Evolutionary conservation across 2,113 vertebrate species (phyloP), one percentile per base, ranked within the genome.

Genomic region (Mobula hypostoma): DNA sequence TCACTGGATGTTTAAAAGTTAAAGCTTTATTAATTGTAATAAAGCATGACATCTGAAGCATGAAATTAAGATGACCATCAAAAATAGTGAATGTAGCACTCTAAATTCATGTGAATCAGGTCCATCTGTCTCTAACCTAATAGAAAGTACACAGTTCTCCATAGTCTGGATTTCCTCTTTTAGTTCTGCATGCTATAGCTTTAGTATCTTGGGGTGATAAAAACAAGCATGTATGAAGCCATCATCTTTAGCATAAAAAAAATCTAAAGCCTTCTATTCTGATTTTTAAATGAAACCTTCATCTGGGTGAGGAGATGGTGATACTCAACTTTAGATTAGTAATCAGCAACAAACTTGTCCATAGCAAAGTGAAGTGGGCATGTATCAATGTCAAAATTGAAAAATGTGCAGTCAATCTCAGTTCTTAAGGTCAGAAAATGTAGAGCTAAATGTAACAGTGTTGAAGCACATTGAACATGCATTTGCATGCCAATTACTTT

Each of bases 361-460:
- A 93, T 36, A 74, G 70, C 91, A 29, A 93, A 56, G 70, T 56
- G 36, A 74, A 93, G 36, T 32, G 29, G 68, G 74, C 40, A 56
- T 93, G 74, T 21, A 93, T 93, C 70, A 93, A 93, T 56, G 36
- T 76, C 91, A 76, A 76, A 76, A 56, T 12, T 76, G 32, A 74
- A 74, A 76, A 76, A 27, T 88, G 24, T 21, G 21, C 70, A 93
- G 70, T 93, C 68, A 74, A 93, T 74, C 70, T 93, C 68, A 76
- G 70, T 74, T 93, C 70, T 56, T 8, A 12, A 74, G 91, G 91
- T 93, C 91, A 76, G 32, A 72, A 76, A 93, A 74, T 93, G 68
- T 74, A 48, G 36, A 72, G 48, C 7, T 2, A 7, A 93, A 76
- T 29, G 21, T 76, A 74, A 93, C 66, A 12, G 21, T 21, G 63